Evolutionary conservation across 2,113 vertebrate species (phyloP).

Genomic region (Phodopus roborovskii): DNA sequence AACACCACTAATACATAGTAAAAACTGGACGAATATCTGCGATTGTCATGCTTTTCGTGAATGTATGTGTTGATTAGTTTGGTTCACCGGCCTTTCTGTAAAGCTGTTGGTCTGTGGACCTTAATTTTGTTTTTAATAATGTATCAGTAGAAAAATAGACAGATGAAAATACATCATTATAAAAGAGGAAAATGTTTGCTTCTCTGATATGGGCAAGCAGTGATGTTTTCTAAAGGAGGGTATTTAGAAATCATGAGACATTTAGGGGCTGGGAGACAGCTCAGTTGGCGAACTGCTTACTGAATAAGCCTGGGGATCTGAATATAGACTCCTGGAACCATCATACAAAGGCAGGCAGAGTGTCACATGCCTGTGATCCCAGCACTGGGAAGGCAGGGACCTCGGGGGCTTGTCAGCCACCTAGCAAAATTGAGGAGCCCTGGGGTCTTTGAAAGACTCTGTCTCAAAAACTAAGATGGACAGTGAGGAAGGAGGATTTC

Average conservation of each 20-base stretch:
- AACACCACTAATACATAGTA: neutral
- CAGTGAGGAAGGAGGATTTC: no score
- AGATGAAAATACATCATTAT: neutral
- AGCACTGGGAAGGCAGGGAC: neutral
- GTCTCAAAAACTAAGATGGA: neutral
- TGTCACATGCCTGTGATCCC: neutral
- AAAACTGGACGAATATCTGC: neutral
- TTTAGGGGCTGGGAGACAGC: neutral
- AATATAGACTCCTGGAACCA: neutral
- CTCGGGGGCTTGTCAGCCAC: neutral
- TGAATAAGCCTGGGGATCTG: neutral
- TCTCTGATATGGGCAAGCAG: neutral
- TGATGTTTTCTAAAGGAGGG: conserved; percentile 32
- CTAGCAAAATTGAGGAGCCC: neutral
- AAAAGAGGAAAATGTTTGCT: conserved; percentile 1
- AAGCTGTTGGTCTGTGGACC: neutral
- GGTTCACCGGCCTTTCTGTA: neutral
- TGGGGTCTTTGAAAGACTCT: neutral
- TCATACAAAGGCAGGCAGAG: neutral
- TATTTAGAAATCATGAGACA: conserved; percentile 50
- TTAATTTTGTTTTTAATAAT: conserved; percentile 25
- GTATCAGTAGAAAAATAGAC: neutral
- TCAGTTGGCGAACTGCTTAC: neutral
- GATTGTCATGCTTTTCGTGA: neutral
- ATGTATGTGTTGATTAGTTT: neutral